Conservation (phyloP, 2,888 invertebrate species). For the Hypolimnas misippus region DNA sequence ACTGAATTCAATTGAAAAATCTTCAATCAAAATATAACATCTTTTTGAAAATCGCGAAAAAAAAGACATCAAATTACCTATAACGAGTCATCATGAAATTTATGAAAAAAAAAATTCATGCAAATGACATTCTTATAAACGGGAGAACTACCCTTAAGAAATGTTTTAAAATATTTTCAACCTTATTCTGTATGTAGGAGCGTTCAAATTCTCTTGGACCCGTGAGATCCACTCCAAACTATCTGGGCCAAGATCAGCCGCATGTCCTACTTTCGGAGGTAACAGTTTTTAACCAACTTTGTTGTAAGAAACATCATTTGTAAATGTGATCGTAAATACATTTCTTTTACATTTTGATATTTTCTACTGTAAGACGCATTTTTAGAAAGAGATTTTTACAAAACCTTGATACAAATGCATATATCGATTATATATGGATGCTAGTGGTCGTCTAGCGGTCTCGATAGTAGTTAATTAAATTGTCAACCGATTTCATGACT, state of each 20-base stretch:
- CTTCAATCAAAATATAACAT: too few relatives aligned
- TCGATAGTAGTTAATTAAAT: too few relatives aligned
- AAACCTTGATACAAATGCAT: too few relatives aligned
- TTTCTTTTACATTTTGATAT: too few relatives aligned
- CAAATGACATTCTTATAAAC: slow-evolving; percentile 10
- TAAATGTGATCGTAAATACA: too few relatives aligned
- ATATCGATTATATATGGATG: too few relatives aligned
- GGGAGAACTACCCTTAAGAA: not conserved
- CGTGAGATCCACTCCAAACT: slow-evolving; percentile 12
- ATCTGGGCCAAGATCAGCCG: slow-evolving; percentile 29
- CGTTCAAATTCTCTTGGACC: not conserved
- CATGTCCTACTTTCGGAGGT: slow-evolving; percentile 20
- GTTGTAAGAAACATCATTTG: too few relatives aligned
- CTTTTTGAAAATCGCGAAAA: too few relatives aligned
- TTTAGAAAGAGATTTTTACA: too few relatives aligned
- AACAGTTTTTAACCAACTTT: slow-evolving; percentile 11
- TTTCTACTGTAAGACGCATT: not conserved
- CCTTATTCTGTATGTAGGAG: not conserved
- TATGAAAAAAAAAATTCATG: slow-evolving; percentile 9
- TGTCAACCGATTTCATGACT: too few relatives aligned
- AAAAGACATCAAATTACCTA: not conserved
- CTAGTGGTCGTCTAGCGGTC: too few relatives aligned
- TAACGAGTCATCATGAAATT: not conserved
- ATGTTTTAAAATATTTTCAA: not conserved
- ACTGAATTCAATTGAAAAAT: too few relatives aligned